Evolutionary conservation across 2,797 vertebrate species (phyloP).

Genomic region (Kryptolebias ocellatus): DNA sequence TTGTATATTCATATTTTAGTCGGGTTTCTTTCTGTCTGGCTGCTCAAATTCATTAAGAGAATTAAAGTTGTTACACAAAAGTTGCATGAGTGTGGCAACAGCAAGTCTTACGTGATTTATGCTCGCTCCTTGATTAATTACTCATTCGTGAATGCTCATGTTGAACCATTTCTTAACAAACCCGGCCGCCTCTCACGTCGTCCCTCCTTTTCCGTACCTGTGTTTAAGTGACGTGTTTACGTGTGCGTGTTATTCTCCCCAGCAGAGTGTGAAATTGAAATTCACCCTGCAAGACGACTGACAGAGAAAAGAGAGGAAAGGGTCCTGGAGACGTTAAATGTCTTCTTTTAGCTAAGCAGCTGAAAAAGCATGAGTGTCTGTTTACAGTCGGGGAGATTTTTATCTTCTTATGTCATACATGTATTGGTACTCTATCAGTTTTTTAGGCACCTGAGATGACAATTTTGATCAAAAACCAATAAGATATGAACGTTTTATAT

Average conservation of each 20-base stretch:
- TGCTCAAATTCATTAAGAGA: not conserved
- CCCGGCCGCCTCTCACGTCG: not conserved
- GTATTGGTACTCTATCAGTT: no score
- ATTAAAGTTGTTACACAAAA: conserved; percentile 3
- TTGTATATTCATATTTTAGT: not conserved
- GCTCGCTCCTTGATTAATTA: conserved; percentile 48
- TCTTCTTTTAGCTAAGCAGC: conserved; percentile 28
- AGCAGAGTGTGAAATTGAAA: conserved; percentile 81
- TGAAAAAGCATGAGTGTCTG: no score
- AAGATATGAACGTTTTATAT: no score
- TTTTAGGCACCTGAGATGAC: no score
- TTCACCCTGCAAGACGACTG: conserved; percentile 64
- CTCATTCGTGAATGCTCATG: conserved; percentile 57
- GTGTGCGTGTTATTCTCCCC: conserved; percentile 44
- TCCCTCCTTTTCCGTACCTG: conserved; percentile 32
- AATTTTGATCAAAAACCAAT: no score
- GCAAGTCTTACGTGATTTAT: conserved; percentile 30
- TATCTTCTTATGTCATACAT: no score
- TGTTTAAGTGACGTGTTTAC: conserved; percentile 50
- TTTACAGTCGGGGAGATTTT: no score
- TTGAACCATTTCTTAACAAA: conserved; percentile 46
- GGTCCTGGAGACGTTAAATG: conserved; percentile 46
- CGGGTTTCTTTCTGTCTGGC: not conserved
- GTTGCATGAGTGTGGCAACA: not conserved
- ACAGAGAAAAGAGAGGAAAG: conserved; percentile 35